Base-by-base conservation (phyloP, 2,888 invertebrate genomes). In the Drosophila rubida region DNA sequence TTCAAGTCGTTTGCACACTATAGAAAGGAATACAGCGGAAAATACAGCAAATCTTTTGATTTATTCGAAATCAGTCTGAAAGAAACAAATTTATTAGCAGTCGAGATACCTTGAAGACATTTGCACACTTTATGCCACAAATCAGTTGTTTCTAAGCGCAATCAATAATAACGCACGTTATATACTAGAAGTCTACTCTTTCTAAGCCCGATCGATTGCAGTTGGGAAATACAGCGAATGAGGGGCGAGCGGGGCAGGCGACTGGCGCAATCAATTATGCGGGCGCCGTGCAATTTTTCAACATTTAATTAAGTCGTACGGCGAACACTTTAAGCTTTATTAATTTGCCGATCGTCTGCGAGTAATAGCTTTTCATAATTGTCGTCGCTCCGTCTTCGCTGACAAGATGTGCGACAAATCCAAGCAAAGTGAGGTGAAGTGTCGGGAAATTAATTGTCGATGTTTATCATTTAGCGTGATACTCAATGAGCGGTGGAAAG, bases 271-370 rank as follows among this genome's bases (percentile, higher is more conserved):
- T 84, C 75, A 84, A 80, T 80, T 78, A 81, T 68, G 54, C 22
- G 41, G 65, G 64, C 69, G 66, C 65, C 64, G 45, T 74, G 75
- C 72, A 69, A 81, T 76, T 82, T 76, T 85, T 81, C 74, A 85
- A 71, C 69, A 82, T 81, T 76, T 85, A 85, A 87, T 87, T 79
- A 82, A 82, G 82, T 85, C 80, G 74, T 69, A 73, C 59, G 74
- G 74, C 70, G 73, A 63, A 45, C 78, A 81, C 76, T 81, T 78
- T 71, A 78, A 81, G 87, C 84, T 60, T 87, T 82, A 82, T 82
- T 82, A 82, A 82, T 82, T 87, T 60, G 62, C 62, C 74, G 69
- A 85, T 78, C 88, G 65, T 71, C 78, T 86, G 65, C 69, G 71
- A 80, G 58, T 76, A 76, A 78, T 80, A 64, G 69, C 59, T 64